A percentile compares a stretch with the other conserved stretches of the same genome.
These are phyloP conservation scores for Papilio polyxenes DNA, from an alignment of 1,140 invertebrate genomes.

Conservation along the genomic window DNA sequence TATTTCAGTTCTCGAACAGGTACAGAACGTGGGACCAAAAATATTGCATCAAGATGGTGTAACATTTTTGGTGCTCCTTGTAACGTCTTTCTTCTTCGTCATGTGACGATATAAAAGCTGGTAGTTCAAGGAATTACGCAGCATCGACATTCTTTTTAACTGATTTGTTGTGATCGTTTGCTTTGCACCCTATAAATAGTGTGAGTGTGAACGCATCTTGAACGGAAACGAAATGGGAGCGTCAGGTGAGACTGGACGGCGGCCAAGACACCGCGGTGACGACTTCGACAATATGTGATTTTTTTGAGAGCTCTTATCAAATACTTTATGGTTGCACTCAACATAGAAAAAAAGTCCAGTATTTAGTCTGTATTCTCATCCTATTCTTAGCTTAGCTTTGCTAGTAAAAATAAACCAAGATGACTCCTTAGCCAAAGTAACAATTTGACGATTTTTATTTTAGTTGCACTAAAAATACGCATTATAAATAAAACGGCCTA, in stretches of 20 bases:
- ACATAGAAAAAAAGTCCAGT: background rate
- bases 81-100: background rate
- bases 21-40: background rate
- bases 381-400: too few relatives aligned
- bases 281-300: background rate
- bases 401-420: too few relatives aligned
- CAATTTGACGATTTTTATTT: too few relatives aligned
- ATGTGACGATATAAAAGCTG: background rate
- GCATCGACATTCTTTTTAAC: constrained; percentile 17
- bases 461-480: too few relatives aligned
- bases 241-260: constrained; percentile 55
- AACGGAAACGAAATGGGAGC: constrained; percentile 62
- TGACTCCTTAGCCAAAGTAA: too few relatives aligned
- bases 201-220: constrained; percentile 48
- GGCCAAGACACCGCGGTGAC: constrained; percentile 45
- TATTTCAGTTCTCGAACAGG: background rate
- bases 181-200: constrained; percentile 56
- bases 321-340: background rate
- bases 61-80: background rate
- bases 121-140: background rate
- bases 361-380: too few relatives aligned
- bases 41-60: background rate
- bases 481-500: too few relatives aligned
- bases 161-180: constrained; percentile 42
- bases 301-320: constrained; percentile 10